phyloP scores from a whole-genome alignment of 2,797 vertebrate genomes.

The Acrossocheilus wenchowensis region DNA sequence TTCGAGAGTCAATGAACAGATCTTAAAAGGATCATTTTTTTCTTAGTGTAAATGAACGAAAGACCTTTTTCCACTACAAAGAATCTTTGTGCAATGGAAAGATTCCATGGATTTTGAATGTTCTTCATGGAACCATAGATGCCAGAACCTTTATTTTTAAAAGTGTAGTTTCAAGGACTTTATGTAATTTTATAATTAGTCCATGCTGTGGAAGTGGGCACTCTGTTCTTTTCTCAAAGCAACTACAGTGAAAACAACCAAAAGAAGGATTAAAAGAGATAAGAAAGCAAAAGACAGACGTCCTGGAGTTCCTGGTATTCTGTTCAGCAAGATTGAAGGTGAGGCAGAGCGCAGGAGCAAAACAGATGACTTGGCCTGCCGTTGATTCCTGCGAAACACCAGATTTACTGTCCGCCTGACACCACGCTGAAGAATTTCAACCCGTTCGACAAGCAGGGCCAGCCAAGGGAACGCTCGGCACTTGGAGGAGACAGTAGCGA shows the following conservation, averaged over 20 bases:
- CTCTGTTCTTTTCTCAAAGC: conserved; percentile 18
- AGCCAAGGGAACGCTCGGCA: conserved; percentile 1
- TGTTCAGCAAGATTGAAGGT: conserved; percentile 51
- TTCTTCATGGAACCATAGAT: background rate
- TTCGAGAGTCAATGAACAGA: background rate
- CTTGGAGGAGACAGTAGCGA: conserved; percentile 2
- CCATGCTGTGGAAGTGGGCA: conserved; percentile 26
- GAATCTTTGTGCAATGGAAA: background rate
- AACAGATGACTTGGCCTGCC: conserved; percentile 38
- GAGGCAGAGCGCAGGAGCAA: conserved; percentile 33
- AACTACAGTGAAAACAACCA: conserved; percentile 5
- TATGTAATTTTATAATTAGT: conserved; percentile 19
- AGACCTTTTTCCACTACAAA: background rate
- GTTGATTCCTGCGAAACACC: conserved; percentile 32
- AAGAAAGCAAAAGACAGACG: conserved; percentile 22
- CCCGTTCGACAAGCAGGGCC: conserved; percentile 10
- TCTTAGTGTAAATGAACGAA: no score
- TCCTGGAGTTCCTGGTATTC: conserved; percentile 52
- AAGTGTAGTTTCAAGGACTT: background rate
- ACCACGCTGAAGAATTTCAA: conserved; percentile 23
- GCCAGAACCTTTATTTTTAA: background rate
- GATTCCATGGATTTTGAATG: background rate
- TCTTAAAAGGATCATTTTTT: background rate
- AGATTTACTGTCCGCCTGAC: conserved; percentile 57
- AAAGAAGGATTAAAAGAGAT: background rate